These are phyloP conservation scores for Protophormia terraenovae DNA, from an alignment of 2,888 invertebrate species.

Conservation along the genomic window DNA sequence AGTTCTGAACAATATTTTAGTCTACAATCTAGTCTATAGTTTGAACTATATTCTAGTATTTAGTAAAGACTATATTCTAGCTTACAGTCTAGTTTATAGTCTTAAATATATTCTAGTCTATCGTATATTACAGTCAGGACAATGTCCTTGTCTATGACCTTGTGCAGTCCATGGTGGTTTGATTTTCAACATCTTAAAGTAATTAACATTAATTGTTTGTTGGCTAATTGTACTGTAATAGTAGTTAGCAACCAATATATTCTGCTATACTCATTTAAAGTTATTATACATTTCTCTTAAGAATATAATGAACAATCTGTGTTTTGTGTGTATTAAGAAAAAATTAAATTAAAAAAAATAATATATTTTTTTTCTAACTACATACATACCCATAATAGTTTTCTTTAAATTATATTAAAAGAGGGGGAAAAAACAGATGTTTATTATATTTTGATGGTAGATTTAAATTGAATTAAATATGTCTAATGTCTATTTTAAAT, in stretches of 20 bases:
- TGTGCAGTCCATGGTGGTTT: not conserved
- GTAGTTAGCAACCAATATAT: not conserved
- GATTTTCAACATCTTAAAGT: not conserved
- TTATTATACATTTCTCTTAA: not conserved
- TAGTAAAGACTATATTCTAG: too few relatives aligned
- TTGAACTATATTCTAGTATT: too few relatives aligned
- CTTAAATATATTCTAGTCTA: too few relatives aligned
- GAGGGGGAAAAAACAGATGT: slow-evolving; percentile 2
- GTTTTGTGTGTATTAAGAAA: not conserved
- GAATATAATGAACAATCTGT: not conserved
- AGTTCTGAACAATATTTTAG: too few relatives aligned
- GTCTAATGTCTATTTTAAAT: not conserved
- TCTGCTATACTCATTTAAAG: not conserved
- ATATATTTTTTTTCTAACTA: not conserved
- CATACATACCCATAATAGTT: too few relatives aligned
- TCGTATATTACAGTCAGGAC: too few relatives aligned
- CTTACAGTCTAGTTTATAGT: too few relatives aligned
- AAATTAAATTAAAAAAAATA: not conserved
- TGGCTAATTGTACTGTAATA: slow-evolving; percentile 8
- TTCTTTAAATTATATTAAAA: not conserved
- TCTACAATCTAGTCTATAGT: too few relatives aligned
- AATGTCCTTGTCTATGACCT: too few relatives aligned
- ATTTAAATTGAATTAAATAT: slow-evolving; percentile 5
- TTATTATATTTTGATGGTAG: not conserved
- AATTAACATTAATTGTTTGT: slow-evolving; percentile 34